These are phyloP conservation scores for Tyrophagus putrescentiae DNA, from an alignment of 1,140 invertebrate species.

Conservation along the genomic window DNA sequence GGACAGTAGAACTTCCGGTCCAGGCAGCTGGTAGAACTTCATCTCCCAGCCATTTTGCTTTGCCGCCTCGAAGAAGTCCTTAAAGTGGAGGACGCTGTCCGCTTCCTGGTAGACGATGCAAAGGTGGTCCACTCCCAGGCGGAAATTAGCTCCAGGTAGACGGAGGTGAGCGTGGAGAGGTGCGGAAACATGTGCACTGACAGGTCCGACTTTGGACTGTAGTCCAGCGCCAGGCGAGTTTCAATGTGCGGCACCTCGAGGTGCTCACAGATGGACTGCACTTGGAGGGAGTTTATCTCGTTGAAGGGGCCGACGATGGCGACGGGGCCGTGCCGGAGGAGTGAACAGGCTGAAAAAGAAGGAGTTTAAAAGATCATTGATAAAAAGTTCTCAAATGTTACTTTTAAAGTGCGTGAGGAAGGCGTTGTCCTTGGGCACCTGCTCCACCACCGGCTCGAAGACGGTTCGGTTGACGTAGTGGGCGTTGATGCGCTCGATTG, in stretches of 20 bases:
- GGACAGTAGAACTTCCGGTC: no score
- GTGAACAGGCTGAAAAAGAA: constrained; percentile 10
- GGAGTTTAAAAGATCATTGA: neutral
- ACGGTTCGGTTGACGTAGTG: constrained; percentile 45
- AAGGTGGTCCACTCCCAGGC: constrained; percentile 79
- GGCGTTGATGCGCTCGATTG: constrained; percentile 71
- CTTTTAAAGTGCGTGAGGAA: neutral
- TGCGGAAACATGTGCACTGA: constrained; percentile 71
- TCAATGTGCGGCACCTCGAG: constrained; percentile 89
- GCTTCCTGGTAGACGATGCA: constrained; percentile 88
- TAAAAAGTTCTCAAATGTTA: neutral
- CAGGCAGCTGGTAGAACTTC: constrained; percentile 26
- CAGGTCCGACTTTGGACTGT: constrained; percentile 60
- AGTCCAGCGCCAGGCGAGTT: constrained; percentile 73
- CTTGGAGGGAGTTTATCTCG: constrained; percentile 69
- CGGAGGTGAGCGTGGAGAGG: constrained; percentile 56
- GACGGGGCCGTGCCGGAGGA: constrained; percentile 63
- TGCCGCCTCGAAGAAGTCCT: constrained; percentile 29
- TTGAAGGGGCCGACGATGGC: constrained; percentile 85
- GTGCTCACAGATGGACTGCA: constrained; percentile 86
- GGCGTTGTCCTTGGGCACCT: constrained; percentile 1
- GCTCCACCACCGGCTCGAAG: constrained; percentile 18
- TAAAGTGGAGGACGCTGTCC: constrained; percentile 45
- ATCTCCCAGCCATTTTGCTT: constrained; percentile 25
- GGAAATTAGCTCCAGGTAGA: constrained; percentile 71